Base-by-base conservation (phyloP, 2,888 invertebrate species). In the Julus scandinavius region DNA sequence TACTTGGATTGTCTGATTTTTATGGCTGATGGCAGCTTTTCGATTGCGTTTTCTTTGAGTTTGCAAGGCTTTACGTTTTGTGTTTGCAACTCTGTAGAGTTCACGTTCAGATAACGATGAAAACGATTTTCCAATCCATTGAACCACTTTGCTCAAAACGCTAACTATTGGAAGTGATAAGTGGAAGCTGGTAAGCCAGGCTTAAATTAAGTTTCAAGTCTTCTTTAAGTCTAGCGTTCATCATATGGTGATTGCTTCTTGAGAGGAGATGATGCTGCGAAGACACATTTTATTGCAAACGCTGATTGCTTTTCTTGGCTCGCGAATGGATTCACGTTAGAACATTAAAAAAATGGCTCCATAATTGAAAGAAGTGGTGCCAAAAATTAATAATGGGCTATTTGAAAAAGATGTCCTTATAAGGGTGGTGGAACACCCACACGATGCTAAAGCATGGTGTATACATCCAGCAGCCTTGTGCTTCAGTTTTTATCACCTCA, bases 301-400 rank as follows among this genome's bases (percentile, higher is more conserved):
- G n/a, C 20, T 20, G 63, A 63, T 63, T 63, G 63, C 20, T 63
- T 20, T 63, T 20, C n/a, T 63, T 63, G 63, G 63, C 63, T 63
- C n/a, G 63, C 17, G n/a, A 63, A 63, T 63, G 63, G n/a, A n/a
- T 63, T 63, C n/a, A n/a, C 20, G 63, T 63, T 17, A n/a, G 63
- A 63, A 63, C 63, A 20, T 63, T 63, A 63, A n/a, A 63, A 20
- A 63, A 63, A 63, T n/a, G 63, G 63, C n/a, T 17, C 63, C 20
- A n/a, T 20, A 20, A 63, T 15, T n/a, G 63, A 20, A 63, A 1
- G 63, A 63, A n/a, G 63, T n/a, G 63, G n/a, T 20, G 63, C 63
- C n/a, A n/a, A 63, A 45, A 63, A 63, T 63, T 63, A 63, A 63
- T 63, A 63, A 63, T n/a, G 20, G 20, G 63, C n/a, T 6, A 45